A percentile compares a stretch with the other conserved stretches of the same genome.
phyloP scores from a whole-genome alignment of 1,140 invertebrate species.

The Drosophila albomicans region DNA sequence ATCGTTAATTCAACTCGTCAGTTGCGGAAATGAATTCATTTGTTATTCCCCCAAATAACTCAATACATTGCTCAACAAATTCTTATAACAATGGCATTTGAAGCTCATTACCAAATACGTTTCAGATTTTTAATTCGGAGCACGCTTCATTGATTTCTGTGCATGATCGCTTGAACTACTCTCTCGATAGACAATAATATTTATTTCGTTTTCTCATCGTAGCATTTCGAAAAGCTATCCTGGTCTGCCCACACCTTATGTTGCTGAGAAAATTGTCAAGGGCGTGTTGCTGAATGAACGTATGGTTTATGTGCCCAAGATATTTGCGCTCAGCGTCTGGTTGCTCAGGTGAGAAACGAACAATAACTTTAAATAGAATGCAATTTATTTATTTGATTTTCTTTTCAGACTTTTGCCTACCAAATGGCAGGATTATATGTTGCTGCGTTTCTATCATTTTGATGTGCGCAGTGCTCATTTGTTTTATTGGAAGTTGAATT shows the following conservation, averaged over 20 bases:
- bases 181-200: neutral
- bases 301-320: conserved; percentile 82
- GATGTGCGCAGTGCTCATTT: conserved; percentile 76
- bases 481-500: conserved; percentile 72
- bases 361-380: neutral
- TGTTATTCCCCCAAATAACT: neutral
- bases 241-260: conserved; percentile 75
- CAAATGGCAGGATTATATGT: conserved; percentile 83
- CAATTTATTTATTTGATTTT: conserved; percentile 6
- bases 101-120: neutral
- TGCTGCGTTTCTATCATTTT: conserved; percentile 76
- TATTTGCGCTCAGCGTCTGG: conserved; percentile 82
- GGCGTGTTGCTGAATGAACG: conserved; percentile 76
- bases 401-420: conserved; percentile 69
- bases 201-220: conserved; percentile 20
- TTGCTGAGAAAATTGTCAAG: conserved; percentile 78
- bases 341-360: conserved; percentile 69
- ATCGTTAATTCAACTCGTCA: neutral
- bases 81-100: neutral
- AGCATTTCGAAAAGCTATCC: conserved; percentile 80
- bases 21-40: conserved; percentile 2
- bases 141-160: conserved; percentile 2
- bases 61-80: neutral
- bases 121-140: neutral
- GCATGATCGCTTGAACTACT: neutral